Conservation (phyloP, 1,140 invertebrate species). For the Drosophila azteca region DNA sequence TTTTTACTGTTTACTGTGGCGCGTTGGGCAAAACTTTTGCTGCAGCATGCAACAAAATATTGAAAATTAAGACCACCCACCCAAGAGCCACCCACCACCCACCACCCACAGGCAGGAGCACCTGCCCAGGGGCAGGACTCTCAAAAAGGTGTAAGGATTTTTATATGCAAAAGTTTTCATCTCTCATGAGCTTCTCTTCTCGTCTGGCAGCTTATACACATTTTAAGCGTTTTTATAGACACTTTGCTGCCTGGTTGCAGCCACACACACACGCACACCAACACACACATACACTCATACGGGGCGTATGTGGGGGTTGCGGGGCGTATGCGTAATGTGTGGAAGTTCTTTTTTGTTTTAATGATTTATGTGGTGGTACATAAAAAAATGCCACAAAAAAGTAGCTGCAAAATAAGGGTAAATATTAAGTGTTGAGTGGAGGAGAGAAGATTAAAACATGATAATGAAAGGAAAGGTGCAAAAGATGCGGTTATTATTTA, state of each 20-base stretch:
- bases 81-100: too few species aligned
- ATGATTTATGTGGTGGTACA: too few species aligned
- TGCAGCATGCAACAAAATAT: conserved; percentile 58
- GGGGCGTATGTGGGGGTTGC: conserved; percentile 54
- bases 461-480: too few species aligned
- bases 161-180: conserved; percentile 62
- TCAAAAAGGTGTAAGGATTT: conserved; percentile 40
- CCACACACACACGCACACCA: conserved; percentile 37
- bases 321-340: too few species aligned
- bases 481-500: too few species aligned
- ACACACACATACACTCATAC: too few species aligned
- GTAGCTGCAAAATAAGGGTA: too few species aligned
- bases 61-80: conserved; percentile 63
- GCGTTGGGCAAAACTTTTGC: conserved; percentile 41
- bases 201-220: conserved; percentile 51
- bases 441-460: too few species aligned
- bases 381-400: too few species aligned
- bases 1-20: conserved; percentile 4
- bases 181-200: conserved; percentile 40
- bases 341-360: too few species aligned
- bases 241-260: conserved; percentile 68
- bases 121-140: not conserved
- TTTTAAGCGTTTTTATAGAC: conserved; percentile 73
- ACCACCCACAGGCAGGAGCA: conserved; percentile 9
- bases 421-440: too few species aligned